Evolutionary conservation across 2,797 vertebrate genomes (phyloP).

Genomic region (Peromyscus melanophrys): DNA sequence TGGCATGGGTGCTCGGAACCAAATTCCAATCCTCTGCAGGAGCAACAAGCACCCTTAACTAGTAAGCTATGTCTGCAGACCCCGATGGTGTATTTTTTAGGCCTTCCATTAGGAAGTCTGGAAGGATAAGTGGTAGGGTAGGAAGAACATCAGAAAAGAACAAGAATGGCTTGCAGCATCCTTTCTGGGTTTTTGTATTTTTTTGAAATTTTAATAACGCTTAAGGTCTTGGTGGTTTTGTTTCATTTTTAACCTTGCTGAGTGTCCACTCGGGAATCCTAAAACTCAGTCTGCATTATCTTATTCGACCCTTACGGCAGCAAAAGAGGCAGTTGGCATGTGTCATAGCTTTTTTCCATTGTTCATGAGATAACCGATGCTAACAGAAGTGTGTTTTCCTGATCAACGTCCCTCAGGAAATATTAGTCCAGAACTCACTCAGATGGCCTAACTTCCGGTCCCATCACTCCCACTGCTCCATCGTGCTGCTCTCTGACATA

Average conservation of each 20-base stretch:
- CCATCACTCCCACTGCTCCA: neutral
- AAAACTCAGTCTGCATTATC: neutral
- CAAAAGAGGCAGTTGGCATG: neutral
- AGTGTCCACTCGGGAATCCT: neutral
- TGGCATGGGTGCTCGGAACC: neutral
- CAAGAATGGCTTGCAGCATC: neutral
- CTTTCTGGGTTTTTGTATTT: neutral
- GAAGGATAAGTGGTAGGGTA: neutral
- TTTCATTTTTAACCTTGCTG: neutral
- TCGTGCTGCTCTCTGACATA: neutral
- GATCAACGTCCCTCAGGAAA: conserved; percentile 6
- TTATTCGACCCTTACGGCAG: neutral
- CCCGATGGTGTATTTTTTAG: neutral
- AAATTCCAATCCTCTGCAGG: neutral
- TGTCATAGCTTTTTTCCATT: neutral
- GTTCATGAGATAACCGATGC: neutral
- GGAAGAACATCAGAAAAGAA: neutral
- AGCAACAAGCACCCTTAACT: neutral
- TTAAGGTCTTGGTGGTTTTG: neutral
- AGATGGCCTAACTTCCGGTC: neutral
- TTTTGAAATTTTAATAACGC: conserved; percentile 48
- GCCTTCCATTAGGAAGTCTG: neutral
- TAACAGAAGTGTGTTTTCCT: neutral
- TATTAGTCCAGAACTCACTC: neutral
- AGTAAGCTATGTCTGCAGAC: neutral